phyloP scores from a whole-genome alignment of 2,113 vertebrate species.

The Cepphus grylle region DNA sequence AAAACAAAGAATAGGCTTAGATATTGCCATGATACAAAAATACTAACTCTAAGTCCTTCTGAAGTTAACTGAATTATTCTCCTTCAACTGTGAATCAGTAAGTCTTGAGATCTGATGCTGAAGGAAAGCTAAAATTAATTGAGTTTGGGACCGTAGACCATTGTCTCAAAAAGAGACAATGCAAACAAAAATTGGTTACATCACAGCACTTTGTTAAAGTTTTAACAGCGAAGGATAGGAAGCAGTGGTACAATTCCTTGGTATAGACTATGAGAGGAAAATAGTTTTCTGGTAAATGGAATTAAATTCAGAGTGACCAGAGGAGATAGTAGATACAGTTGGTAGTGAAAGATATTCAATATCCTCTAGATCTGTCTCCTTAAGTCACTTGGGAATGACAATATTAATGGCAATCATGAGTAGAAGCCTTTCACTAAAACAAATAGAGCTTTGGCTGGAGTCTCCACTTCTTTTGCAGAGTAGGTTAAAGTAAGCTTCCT shows the following conservation, averaged over 20 bases:
- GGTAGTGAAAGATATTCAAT: background rate
- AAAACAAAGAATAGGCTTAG: background rate
- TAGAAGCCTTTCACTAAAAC: background rate
- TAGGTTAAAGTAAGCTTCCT: background rate
- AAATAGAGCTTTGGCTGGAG: background rate
- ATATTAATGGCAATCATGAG: background rate
- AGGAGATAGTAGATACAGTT: background rate
- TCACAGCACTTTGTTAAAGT: background rate
- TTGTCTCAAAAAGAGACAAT: background rate
- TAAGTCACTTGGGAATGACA: background rate
- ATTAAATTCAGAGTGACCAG: background rate
- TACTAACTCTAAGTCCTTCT: background rate
- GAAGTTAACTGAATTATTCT: background rate
- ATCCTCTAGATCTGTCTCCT: background rate
- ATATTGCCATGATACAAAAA: background rate
- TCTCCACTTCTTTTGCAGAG: background rate
- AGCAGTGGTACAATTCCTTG: background rate
- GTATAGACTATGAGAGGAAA: background rate
- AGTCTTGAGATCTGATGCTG: background rate
- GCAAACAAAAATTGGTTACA: background rate
- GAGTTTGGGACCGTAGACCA: background rate
- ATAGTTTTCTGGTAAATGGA: background rate
- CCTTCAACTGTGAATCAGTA: background rate
- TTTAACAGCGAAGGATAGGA: background rate
- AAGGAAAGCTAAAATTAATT: background rate